Percentiles rank a stretch among this genome's conserved stretches.
Conservation (phyloP, 2,888 invertebrate genomes). For the Tryphoninae sp. region DNA sequence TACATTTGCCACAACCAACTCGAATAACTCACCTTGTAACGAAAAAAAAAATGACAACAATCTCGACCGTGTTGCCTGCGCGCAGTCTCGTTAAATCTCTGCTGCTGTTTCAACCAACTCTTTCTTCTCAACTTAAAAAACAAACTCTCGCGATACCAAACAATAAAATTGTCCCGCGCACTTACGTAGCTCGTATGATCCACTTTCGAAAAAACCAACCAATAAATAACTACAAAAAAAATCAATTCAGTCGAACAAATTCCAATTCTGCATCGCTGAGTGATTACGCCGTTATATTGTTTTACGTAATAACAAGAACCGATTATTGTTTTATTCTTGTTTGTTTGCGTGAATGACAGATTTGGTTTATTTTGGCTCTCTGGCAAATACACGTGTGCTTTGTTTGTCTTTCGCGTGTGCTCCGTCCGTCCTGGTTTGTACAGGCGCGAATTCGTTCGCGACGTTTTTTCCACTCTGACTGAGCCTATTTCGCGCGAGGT, state of each 20-base stretch:
- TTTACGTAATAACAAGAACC: background rate
- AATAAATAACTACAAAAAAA: background rate
- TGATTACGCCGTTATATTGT: background rate
- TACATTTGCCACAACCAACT: constrained; percentile 8
- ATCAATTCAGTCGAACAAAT: background rate
- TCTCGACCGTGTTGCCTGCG: background rate
- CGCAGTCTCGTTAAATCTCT: background rate
- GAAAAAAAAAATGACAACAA: constrained; percentile 25
- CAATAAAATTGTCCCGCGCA: background rate
- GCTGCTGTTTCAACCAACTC: background rate
- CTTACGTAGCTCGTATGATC: background rate
- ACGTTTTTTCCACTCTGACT: constrained; percentile 63
- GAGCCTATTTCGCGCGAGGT: constrained; percentile 62
- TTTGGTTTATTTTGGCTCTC: constrained; percentile 4
- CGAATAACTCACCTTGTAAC: constrained; percentile 36
- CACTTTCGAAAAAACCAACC: background rate
- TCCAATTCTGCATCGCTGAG: background rate
- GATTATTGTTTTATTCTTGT: background rate
- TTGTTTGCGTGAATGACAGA: background rate
- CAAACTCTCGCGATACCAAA: background rate
- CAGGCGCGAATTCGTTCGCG: constrained; percentile 58
- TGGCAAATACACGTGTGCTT: background rate
- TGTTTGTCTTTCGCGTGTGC: constrained; percentile 36
- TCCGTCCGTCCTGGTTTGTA: constrained; percentile 23
- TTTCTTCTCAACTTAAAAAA: background rate